phyloP scores from a whole-genome alignment of 2,888 invertebrate genomes.

The Melinaea marsaeus region DNA sequence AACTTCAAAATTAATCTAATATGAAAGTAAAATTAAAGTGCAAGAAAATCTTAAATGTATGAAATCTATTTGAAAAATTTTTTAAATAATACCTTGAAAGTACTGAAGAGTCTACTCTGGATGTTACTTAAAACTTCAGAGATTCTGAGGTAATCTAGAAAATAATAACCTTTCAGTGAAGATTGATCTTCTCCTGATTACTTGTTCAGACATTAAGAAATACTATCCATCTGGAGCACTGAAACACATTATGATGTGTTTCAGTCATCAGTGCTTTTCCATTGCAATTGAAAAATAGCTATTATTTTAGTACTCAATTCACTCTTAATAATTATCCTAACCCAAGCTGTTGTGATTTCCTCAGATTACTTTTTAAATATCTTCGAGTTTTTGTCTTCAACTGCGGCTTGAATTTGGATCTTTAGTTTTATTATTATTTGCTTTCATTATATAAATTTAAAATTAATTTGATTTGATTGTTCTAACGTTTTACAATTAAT shows the following conservation, averaged over 20 bases:
- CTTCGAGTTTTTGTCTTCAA: constrained; percentile 35
- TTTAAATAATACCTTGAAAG: neutral
- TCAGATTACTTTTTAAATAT: constrained; percentile 41
- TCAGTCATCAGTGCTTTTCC: too few relatives aligned
- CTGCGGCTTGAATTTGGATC: constrained; percentile 22
- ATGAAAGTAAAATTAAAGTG: too few relatives aligned
- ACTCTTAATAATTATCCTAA: constrained; percentile 24
- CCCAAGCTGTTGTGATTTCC: constrained; percentile 38
- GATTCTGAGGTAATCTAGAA: neutral
- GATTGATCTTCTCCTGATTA: constrained; percentile 28
- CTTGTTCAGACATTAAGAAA: constrained; percentile 35
- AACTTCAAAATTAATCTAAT: too few relatives aligned
- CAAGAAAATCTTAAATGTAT: too few relatives aligned
- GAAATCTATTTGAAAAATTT: too few relatives aligned
- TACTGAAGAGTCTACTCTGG: neutral
- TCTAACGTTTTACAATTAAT: too few relatives aligned
- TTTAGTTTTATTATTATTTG: too few relatives aligned
- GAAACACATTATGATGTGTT: constrained; percentile 32
- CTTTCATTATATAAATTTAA: too few relatives aligned
- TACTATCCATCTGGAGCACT: constrained; percentile 35
- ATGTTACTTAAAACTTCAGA: neutral
- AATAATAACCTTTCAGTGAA: neutral
- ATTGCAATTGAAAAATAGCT: constrained; percentile 13
- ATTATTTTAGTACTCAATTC: constrained; percentile 12
- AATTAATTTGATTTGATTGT: too few relatives aligned